Percentiles rank a stretch among this genome's conserved stretches.
Conservation (phyloP, 1,140 invertebrate genomes). For the Drosophila quadrilineata region DNA sequence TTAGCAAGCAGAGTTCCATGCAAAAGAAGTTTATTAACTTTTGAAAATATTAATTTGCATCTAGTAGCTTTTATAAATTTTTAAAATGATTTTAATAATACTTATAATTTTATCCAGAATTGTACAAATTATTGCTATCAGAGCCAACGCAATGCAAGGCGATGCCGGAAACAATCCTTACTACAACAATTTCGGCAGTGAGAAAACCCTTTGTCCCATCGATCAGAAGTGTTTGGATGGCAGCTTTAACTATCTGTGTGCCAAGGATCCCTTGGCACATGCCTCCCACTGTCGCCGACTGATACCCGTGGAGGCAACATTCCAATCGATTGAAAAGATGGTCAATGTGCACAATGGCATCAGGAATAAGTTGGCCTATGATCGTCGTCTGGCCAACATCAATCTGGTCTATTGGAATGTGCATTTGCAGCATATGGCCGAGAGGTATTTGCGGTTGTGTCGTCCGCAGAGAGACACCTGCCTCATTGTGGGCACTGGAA, state of each 20-base stretch:
- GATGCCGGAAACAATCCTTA: conserved; percentile 8
- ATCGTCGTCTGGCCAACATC: conserved; percentile 20
- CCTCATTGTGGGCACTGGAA: conserved; percentile 3
- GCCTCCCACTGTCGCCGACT: background rate
- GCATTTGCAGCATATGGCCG: conserved; percentile 31
- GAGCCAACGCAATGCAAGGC: background rate
- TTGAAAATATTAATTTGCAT: too few relatives aligned
- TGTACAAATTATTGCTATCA: background rate
- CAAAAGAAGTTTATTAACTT: too few relatives aligned
- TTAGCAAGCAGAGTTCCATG: too few relatives aligned
- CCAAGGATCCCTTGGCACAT: background rate
- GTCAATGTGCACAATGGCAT: conserved; percentile 33
- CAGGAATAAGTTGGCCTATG: conserved; percentile 29
- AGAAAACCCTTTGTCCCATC: conserved; percentile 1
- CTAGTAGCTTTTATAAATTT: too few relatives aligned
- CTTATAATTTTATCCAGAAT: too few relatives aligned
- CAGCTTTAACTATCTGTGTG: conserved; percentile 20
- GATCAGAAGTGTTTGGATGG: conserved; percentile 17
- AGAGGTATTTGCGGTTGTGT: conserved; percentile 27
- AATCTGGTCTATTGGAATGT: conserved; percentile 45
- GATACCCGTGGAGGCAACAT: background rate
- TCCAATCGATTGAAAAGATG: background rate
- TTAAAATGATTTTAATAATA: too few relatives aligned
- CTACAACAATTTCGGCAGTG: conserved; percentile 29
- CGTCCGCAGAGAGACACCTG: conserved; percentile 26